Evolutionary conservation across 2,113 vertebrate species (phyloP), one percentile per base, ranked within the genome.

Genomic region (Terrapene triunguis): DNA sequence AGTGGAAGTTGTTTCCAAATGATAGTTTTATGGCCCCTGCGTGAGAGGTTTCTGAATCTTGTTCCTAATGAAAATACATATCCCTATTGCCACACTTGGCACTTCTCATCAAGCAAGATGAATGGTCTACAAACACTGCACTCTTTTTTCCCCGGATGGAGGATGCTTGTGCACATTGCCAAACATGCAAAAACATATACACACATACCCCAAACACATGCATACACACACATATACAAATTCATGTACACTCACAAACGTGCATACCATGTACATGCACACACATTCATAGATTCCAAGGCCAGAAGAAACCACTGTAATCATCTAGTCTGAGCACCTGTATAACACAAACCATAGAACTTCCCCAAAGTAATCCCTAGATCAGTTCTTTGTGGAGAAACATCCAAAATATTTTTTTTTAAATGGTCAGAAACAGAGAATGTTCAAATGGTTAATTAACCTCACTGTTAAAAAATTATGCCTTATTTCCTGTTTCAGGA

Each of bases 111-210:
- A 19, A 53, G 53, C 87, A 84, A 87, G 10, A 65, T 25, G 51
- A 95, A 82, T 14, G 5, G 84, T 16, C 10, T 1, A 2, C 22
- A 48, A 82, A 54, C 83, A 69, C 55, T 76, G 17, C 85, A 82
- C 84, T 65, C 47, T 29, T 3, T 54, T 76, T 54, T 13, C 29
- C n/a, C 62, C 69, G 29, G 32, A 13, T n/a, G 29, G 44, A 21
- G 54, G 50, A 32, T 48, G 48, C 50, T 78, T 0, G 0, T 9
- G 81, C 21, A 3, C 3, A 0, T 2, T 47, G 74, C 22, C 72
- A 83, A 0, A 0, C 6, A 0, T 35, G 2, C 0, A 2, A 27
- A 4, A 17, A 13, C 10, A 8, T 16, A 10, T 0, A 0, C 10
- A 29, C 48, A 25, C 4, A 0, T 13, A 14, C 69, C 50, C 35